A percentile compares a stretch with the other conserved stretches of the same genome.
Conservation (phyloP, 2,888 invertebrate genomes). For the Sminthurinus aureus region DNA sequence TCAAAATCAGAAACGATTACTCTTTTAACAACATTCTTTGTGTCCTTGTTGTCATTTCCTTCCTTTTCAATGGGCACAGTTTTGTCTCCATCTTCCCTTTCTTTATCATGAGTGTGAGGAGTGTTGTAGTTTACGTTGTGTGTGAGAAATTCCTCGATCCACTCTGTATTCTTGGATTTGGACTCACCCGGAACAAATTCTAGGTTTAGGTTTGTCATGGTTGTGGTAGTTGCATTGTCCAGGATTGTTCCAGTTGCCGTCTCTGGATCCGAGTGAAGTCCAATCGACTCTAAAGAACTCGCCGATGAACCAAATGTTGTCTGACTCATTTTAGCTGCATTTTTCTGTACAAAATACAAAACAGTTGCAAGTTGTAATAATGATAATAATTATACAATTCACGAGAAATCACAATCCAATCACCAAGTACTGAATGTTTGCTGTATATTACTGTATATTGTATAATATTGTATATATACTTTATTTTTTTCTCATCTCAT, state of each 20-base stretch:
- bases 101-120: not conserved
- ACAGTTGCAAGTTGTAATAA: no score
- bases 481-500: no score
- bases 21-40: not conserved
- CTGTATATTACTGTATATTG: no score
- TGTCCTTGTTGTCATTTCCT: not conserved
- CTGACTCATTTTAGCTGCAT: slow-evolving; percentile 3
- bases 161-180: slow-evolving; percentile 18
- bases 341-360: no score
- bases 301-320: not conserved
- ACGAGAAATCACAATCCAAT: no score
- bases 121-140: not conserved
- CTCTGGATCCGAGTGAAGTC: not conserved
- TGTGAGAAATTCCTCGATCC: slow-evolving; percentile 31
- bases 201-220: not conserved
- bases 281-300: not conserved
- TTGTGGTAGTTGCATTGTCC: not conserved
- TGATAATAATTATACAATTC: no score
- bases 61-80: not conserved
- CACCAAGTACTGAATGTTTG: no score
- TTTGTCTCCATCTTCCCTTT: not conserved
- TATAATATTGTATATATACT: no score
- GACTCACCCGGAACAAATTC: not conserved
- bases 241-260: not conserved
- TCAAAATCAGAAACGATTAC: slow-evolving; percentile 24